Percentiles rank a stretch among this genome's conserved stretches.
These are phyloP conservation scores for Tyto alba DNA, from an alignment of 2,113 vertebrate genomes.

Conservation along the genomic window DNA sequence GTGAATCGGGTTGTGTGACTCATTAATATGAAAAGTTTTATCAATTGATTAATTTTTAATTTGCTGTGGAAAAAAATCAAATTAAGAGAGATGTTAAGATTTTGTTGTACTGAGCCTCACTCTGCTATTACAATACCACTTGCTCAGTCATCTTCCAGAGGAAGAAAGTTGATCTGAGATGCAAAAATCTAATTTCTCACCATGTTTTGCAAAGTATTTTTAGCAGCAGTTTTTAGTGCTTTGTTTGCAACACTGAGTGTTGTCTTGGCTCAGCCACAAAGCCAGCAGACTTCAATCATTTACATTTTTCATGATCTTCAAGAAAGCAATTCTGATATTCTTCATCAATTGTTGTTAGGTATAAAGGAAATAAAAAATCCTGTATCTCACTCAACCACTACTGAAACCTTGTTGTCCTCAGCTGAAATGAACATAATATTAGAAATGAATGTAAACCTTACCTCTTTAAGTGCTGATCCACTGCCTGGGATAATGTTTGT, in stretches of 20 bases:
- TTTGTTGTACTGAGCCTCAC: background rate
- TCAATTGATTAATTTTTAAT: background rate
- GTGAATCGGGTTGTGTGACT: background rate
- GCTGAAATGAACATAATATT: background rate
- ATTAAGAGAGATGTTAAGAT: background rate
- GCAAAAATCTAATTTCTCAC: background rate
- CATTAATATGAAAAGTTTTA: background rate
- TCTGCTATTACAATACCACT: background rate
- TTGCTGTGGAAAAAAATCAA: background rate
- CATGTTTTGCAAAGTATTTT: background rate
- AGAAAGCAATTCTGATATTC: background rate
- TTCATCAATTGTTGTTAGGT: background rate
- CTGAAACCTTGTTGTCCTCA: background rate
- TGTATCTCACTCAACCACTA: background rate
- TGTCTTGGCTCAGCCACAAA: slow-evolving; percentile 13
- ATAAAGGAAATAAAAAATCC: background rate
- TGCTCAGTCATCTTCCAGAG: background rate
- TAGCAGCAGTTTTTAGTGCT: background rate
- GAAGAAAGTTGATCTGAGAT: background rate
- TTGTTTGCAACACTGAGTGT: background rate
- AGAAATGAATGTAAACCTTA: background rate
- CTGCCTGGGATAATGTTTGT: background rate
- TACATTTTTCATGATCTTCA: background rate
- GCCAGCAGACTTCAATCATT: background rate
- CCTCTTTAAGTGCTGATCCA: background rate